Conservation (phyloP, 2,888 invertebrate species). For the Keiferia lycopersicella region DNA sequence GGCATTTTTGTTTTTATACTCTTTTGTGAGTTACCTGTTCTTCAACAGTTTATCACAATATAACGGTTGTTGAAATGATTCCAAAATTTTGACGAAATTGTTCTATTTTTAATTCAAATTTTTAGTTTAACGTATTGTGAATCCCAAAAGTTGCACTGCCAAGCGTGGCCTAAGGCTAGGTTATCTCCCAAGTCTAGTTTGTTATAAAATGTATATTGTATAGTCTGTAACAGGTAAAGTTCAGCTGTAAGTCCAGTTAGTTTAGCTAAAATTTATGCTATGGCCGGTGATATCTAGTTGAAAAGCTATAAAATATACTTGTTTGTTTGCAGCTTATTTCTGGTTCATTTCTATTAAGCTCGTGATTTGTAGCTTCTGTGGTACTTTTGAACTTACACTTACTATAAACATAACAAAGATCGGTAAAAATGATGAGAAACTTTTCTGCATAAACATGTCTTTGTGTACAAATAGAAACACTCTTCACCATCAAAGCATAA, state of each 20-base stretch:
- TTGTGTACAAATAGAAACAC: neutral
- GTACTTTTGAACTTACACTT: too few relatives aligned
- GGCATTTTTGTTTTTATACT: constrained; percentile 39
- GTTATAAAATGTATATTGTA: neutral
- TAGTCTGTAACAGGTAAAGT: constrained; percentile 29
- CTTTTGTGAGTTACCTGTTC: constrained; percentile 35
- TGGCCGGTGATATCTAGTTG: constrained; percentile 57
- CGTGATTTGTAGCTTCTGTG: constrained; percentile 63
- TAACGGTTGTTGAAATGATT: neutral
- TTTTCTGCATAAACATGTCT: neutral
- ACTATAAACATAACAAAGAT: too few relatives aligned
- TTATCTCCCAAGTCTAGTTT: neutral
- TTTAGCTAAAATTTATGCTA: constrained; percentile 64
- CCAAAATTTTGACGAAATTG: too few relatives aligned
- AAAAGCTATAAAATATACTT: constrained; percentile 74
- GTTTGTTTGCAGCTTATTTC: constrained; percentile 74
- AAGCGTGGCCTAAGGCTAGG: neutral
- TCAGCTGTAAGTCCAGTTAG: constrained; percentile 61
- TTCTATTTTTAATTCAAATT: too few relatives aligned
- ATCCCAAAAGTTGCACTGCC: neutral
- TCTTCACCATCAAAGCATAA: neutral
- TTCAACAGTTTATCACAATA: constrained; percentile 29
- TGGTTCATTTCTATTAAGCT: constrained; percentile 57
- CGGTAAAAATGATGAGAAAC: neutral
- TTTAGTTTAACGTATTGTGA: too few relatives aligned